These are phyloP conservation scores for Heliconius erato DNA, from an alignment of 2,888 invertebrate genomes.

Conservation along the genomic window DNA sequence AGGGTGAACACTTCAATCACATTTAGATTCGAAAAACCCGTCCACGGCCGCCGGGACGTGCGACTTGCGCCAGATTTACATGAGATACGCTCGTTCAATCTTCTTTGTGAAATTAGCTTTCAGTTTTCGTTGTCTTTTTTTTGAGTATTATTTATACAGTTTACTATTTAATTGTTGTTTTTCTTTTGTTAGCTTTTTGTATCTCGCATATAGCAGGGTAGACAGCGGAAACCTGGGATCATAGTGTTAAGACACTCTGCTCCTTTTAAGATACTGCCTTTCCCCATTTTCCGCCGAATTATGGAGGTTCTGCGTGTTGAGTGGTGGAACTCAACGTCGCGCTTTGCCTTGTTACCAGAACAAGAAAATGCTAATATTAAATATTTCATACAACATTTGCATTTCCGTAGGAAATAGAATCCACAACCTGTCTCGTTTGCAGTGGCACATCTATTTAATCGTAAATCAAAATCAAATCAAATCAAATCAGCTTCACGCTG, in stretches of 20 bases:
- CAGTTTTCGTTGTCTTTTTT: slow-evolving; percentile 42
- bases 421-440: too few species aligned
- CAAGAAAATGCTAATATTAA: neutral
- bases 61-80: slow-evolving; percentile 45
- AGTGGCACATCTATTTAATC: too few species aligned
- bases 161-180: neutral
- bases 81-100: slow-evolving; percentile 49
- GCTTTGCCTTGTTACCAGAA: neutral
- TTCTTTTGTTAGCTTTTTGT: neutral
- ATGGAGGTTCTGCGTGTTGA: neutral
- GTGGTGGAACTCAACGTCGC: neutral
- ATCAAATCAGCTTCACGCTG: too few species aligned
- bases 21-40: slow-evolving; percentile 52
- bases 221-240: neutral
- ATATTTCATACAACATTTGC: neutral
- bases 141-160: slow-evolving; percentile 4
- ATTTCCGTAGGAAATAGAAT: neutral
- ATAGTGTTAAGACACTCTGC: neutral
- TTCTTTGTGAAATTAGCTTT: slow-evolving; percentile 48
- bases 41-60: slow-evolving; percentile 47
- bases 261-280: neutral
- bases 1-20: slow-evolving; percentile 53
- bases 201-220: neutral
- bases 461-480: too few species aligned
- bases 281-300: neutral